These are phyloP conservation scores for Amphiduros pacificus DNA, from an alignment of 2,888 invertebrate species.

Conservation along the genomic window DNA sequence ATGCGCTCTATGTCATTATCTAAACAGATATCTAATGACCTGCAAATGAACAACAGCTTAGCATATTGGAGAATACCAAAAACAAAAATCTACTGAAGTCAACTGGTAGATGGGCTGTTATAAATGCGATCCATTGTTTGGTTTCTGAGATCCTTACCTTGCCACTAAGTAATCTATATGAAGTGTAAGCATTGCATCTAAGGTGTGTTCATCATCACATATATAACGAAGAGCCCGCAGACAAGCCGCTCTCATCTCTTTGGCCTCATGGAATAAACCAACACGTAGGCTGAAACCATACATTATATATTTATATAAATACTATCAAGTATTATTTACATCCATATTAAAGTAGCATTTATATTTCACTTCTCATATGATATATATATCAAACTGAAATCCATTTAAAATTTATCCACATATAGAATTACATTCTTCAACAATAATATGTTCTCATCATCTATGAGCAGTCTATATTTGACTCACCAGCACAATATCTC, in stretches of 20 bases:
- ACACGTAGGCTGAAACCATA: slow-evolving; percentile 76
- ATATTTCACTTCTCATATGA: not conserved
- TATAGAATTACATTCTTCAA: not conserved
- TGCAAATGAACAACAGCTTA: slow-evolving; percentile 51
- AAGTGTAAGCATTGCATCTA: slow-evolving; percentile 77
- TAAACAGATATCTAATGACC: slow-evolving; percentile 85
- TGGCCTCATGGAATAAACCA: slow-evolving; percentile 81
- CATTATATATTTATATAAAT: too few relatives aligned
- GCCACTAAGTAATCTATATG: slow-evolving; percentile 83
- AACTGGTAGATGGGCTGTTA: too few relatives aligned
- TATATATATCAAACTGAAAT: not conserved
- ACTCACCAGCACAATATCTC: slow-evolving; percentile 81
- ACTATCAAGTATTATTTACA: too few relatives aligned
- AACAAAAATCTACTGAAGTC: too few relatives aligned
- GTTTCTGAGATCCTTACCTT: too few relatives aligned
- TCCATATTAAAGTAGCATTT: not conserved
- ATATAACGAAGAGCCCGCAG: slow-evolving; percentile 85
- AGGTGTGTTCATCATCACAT: slow-evolving; percentile 76
- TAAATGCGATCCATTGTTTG: too few relatives aligned
- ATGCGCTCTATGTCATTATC: slow-evolving; percentile 81
- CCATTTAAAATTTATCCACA: too few relatives aligned
- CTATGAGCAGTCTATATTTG: not conserved
- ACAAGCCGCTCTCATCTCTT: slow-evolving; percentile 86
- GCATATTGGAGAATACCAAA: too few relatives aligned
- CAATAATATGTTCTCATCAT: not conserved